Conservation (phyloP, 2,888 invertebrate species). For the Isoperla grammatica region DNA sequence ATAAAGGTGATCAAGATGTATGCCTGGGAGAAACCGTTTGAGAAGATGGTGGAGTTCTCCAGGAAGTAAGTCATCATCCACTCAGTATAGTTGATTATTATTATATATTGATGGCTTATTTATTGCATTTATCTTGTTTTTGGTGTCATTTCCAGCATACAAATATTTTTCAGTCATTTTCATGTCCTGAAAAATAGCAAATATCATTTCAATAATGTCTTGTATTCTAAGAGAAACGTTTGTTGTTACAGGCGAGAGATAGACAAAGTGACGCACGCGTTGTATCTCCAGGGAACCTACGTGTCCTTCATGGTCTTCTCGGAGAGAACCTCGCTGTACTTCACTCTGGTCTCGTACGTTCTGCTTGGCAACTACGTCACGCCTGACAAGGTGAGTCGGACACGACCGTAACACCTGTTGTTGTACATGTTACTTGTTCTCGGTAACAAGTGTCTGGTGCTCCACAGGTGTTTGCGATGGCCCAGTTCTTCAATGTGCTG, state of each 20-base stretch:
- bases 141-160: too few species aligned
- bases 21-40: slow-evolving; percentile 77
- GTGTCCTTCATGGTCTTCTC: slow-evolving; percentile 74
- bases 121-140: too few species aligned
- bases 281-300: slow-evolving; percentile 61
- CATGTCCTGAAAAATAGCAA: too few species aligned
- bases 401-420: too few species aligned
- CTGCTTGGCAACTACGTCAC: slow-evolving; percentile 57
- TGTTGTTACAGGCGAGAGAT: slow-evolving; percentile 57
- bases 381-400: slow-evolving; percentile 60
- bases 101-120: too few species aligned
- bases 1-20: slow-evolving; percentile 92
- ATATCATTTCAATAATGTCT: too few species aligned
- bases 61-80: slow-evolving; percentile 58
- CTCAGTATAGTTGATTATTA: slow-evolving; percentile 3
- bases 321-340: slow-evolving; percentile 74
- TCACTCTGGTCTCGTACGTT: slow-evolving; percentile 72
- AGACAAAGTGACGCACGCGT: slow-evolving; percentile 56
- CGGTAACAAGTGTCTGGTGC: too few species aligned
- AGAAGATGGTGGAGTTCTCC: slow-evolving; percentile 57
- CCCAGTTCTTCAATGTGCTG: slow-evolving; percentile 70
- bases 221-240: too few species aligned
- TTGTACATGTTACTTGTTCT: too few species aligned
- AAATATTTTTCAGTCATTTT: too few species aligned
- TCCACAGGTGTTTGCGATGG: slow-evolving; percentile 68